A percentile compares a stretch with the other conserved stretches of the same genome.
Evolutionary conservation across 1,140 invertebrate species (phyloP).

Genomic region (Drosophila takahashii): DNA sequence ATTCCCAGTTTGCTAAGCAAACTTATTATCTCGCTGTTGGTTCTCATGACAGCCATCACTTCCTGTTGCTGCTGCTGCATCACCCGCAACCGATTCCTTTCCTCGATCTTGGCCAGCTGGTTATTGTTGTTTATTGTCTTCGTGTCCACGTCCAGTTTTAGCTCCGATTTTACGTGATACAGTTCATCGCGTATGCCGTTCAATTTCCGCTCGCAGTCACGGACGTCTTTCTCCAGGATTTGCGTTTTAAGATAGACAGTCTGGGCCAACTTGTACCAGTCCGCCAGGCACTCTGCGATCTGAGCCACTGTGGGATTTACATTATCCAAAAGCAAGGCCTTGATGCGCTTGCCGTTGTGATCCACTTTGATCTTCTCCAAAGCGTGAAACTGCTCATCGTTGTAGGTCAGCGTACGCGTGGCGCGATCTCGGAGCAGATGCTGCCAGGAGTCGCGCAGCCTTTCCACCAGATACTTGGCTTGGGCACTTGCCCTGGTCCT

Average conservation of each 20-base stretch:
- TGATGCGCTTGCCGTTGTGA: slow-evolving; percentile 89
- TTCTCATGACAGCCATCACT: slow-evolving; percentile 63
- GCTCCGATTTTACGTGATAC: slow-evolving; percentile 70
- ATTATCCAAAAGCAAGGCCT: slow-evolving; percentile 88
- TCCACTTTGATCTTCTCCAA: slow-evolving; percentile 91
- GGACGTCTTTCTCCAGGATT: slow-evolving; percentile 90
- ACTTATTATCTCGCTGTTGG: slow-evolving; percentile 64
- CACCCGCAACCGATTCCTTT: slow-evolving; percentile 66
- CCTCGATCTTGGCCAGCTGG: slow-evolving; percentile 76
- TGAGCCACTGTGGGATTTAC: slow-evolving; percentile 88
- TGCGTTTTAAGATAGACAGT: slow-evolving; percentile 90
- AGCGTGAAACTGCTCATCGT: slow-evolving; percentile 97
- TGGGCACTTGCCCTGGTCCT: slow-evolving; percentile 88
- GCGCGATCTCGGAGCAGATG: slow-evolving; percentile 94
- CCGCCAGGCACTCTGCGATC: slow-evolving; percentile 90
- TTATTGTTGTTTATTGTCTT: slow-evolving; percentile 71
- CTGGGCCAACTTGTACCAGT: slow-evolving; percentile 93
- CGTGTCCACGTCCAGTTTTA: slow-evolving; percentile 66
- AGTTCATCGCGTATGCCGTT: slow-evolving; percentile 74
- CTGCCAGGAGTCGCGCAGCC: slow-evolving; percentile 95
- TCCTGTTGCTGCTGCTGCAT: slow-evolving; percentile 74
- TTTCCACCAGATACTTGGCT: slow-evolving; percentile 90
- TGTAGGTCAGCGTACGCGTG: slow-evolving; percentile 93
- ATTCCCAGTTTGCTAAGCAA: slow-evolving; percentile 59
- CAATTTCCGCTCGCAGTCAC: slow-evolving; percentile 85